phyloP scores from a whole-genome alignment of 1,140 invertebrate genomes.

The Laupala kohalensis region DNA sequence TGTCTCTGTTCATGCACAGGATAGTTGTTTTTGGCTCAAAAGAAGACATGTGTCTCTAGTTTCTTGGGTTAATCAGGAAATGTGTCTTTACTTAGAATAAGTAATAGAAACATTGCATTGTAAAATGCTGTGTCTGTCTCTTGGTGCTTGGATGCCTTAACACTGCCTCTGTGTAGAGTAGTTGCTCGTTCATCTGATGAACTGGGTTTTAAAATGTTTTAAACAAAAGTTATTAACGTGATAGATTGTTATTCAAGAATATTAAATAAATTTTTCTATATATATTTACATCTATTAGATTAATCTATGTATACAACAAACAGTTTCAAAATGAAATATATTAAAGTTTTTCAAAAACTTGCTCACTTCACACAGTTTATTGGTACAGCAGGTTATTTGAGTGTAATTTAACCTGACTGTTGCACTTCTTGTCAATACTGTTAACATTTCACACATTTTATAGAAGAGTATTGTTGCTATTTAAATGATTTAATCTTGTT shows the following conservation, averaged over 20 bases:
- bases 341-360: neutral
- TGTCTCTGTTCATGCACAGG: neutral
- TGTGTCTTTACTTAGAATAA: neutral
- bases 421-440: neutral
- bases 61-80: neutral
- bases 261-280: neutral
- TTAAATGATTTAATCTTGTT: neutral
- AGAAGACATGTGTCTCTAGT: neutral
- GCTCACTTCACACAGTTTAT: neutral
- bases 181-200: neutral
- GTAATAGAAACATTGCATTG: neutral
- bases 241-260: neutral
- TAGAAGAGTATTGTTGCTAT: neutral
- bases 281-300: neutral
- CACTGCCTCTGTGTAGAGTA: constrained; percentile 2
- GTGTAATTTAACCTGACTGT: neutral
- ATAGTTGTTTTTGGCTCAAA: neutral
- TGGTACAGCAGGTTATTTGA: neutral
- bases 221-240: neutral
- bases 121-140: neutral
- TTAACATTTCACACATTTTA: neutral
- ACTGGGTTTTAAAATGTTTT: neutral
- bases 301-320: neutral
- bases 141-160: constrained; percentile 5
- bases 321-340: neutral